Base-by-base conservation (phyloP, 2,797 vertebrate genomes). In the Hippopotamyrus pictus region DNA sequence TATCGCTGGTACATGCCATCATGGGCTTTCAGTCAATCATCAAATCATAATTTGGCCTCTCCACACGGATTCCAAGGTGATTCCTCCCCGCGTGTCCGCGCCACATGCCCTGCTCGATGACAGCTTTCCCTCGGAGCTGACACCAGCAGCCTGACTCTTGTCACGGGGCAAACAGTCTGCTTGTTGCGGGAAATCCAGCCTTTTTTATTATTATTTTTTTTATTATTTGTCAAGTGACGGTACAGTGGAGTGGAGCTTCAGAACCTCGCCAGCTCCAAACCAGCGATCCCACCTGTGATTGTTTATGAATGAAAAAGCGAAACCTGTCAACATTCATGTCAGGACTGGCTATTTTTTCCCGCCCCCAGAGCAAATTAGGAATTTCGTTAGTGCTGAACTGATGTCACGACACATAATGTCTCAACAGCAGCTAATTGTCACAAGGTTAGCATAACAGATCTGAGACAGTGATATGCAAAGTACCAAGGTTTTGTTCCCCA, bases 401-500 rank as follows among this genome's bases (percentile, higher is more conserved):
- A 88, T 96, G 96, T 96, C 96, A 96, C 94, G 94, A 95, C 94
- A 96, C 94, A 96, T 97, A 96, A 96, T 88, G 89, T 91, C 94
- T 96, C 95, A 94, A 95, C 95, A 94, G 95, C 95, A 94, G 94
- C 95, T 96, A 96, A 97, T 97, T 96, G 96, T 95, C 96, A 96
- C 95, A 96, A 96, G 96, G 96, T 96, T 96, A 96, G 96, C 96
- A 96, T 95, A 95, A 95, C 96, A 95, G 95, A 96, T 96, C 95
- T 96, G 95, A 96, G 94, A 94, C 95, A 95, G 96, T 95, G 96
- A 95, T 95, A 96, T 96, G 96, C 95, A 95, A 96, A 96, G 95
- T 96, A 96, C 96, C 96, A 96, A 95, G 93, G 95, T 96, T 91
- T 29, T 54, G 44, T 25, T 33, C 53, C 22, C 84, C 85, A 6